These are phyloP conservation scores for Sebastes miniatus DNA, from an alignment of 2,797 vertebrate genomes.

Conservation along the genomic window DNA sequence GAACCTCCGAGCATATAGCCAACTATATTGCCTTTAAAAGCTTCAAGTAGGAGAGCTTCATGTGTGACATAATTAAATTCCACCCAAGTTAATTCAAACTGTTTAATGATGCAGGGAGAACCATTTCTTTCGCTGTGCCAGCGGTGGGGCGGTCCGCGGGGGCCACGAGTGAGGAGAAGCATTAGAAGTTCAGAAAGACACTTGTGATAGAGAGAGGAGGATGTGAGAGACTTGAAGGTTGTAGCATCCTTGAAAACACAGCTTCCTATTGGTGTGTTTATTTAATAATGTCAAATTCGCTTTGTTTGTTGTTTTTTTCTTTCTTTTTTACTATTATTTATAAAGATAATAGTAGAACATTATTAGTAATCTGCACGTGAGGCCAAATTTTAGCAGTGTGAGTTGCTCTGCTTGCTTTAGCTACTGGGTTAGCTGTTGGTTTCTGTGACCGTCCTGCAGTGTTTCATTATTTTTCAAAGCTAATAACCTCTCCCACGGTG, in stretches of 20 bases:
- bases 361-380: not conserved
- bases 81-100: slow-evolving; percentile 79
- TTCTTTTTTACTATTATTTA: not conserved
- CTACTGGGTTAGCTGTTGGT: slow-evolving; percentile 5
- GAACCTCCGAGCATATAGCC: slow-evolving; percentile 61
- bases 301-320: not conserved
- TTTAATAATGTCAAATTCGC: slow-evolving; percentile 24
- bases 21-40: slow-evolving; percentile 74
- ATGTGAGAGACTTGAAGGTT: slow-evolving; percentile 44
- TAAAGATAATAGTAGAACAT: not conserved
- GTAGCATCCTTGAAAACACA: slow-evolving; percentile 42
- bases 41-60: slow-evolving; percentile 70
- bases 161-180: slow-evolving; percentile 58
- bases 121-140: slow-evolving; percentile 73
- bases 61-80: slow-evolving; percentile 84
- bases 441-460: not conserved
- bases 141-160: slow-evolving; percentile 60
- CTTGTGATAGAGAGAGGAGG: slow-evolving; percentile 46
- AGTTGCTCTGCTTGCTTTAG: not conserved
- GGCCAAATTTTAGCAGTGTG: not conserved
- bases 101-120: slow-evolving; percentile 82
- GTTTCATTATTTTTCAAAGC: slow-evolving; percentile 36
- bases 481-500: slow-evolving; percentile 37
- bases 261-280: slow-evolving; percentile 14
- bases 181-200: slow-evolving; percentile 67